Evolutionary conservation across 2,797 vertebrate species (phyloP).

Genomic region (Mormyrus proboscirostris): DNA sequence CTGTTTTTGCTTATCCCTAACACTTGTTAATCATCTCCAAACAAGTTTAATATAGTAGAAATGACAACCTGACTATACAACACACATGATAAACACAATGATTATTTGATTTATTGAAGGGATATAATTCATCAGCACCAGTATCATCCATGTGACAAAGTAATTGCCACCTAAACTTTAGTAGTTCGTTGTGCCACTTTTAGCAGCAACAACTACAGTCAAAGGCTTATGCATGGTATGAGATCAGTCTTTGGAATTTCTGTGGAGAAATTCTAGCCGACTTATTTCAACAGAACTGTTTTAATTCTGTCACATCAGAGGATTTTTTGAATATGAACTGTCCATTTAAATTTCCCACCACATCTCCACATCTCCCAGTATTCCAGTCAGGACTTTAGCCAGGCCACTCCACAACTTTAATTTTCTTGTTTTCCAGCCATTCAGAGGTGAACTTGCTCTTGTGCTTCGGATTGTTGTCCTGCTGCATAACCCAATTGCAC

Average conservation of each 20-base stretch:
- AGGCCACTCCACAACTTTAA: background rate
- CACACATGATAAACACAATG: background rate
- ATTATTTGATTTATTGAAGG: background rate
- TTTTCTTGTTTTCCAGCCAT: background rate
- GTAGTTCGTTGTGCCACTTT: background rate
- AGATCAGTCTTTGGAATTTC: background rate
- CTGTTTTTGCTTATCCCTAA: background rate
- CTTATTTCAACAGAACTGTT: background rate
- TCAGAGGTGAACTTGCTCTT: background rate
- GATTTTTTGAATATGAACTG: background rate
- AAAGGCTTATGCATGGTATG: background rate
- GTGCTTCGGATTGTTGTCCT: background rate
- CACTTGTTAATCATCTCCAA: background rate
- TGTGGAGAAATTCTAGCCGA: background rate
- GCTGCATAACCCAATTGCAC: background rate
- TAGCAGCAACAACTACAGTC: background rate
- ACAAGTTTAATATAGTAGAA: background rate
- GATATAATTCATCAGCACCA: background rate
- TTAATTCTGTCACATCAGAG: background rate
- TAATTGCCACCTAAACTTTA: background rate
- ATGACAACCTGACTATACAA: background rate
- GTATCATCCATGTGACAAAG: background rate
- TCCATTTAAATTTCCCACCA: background rate
- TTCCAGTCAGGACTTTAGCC: background rate
- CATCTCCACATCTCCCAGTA: background rate